A percentile compares a stretch with the other conserved stretches of the same genome.
These are phyloP conservation scores for Lutraria rhynchaena DNA, from an alignment of 1,140 invertebrate species.

Conservation along the genomic window DNA sequence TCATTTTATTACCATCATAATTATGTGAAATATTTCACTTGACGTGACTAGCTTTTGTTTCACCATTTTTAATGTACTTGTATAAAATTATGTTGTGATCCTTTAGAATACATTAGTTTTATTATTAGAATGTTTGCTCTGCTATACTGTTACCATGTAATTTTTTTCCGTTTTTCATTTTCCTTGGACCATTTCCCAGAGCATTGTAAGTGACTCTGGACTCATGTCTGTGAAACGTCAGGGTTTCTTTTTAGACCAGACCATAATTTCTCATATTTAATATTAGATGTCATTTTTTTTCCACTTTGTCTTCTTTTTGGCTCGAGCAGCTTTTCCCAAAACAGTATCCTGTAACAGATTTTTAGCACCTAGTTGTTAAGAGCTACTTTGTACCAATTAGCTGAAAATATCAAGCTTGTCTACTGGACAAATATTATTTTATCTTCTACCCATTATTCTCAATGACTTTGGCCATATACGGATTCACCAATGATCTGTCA, in stretches of 20 bases:
- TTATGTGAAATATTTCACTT: no score
- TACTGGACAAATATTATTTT: slow-evolving; percentile 22
- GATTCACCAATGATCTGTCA: slow-evolving; percentile 17
- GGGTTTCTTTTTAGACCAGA: background rate
- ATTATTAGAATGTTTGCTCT: no score
- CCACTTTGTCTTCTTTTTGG: background rate
- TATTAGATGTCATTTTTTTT: background rate
- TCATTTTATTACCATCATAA: no score
- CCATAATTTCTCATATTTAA: background rate
- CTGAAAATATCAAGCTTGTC: background rate
- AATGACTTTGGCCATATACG: slow-evolving; percentile 31
- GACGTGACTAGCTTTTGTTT: no score
- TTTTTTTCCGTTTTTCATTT: no score
- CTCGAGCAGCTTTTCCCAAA: background rate
- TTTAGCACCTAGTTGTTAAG: background rate
- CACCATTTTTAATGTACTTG: no score
- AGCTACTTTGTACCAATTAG: slow-evolving; percentile 33
- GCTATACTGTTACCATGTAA: no score
- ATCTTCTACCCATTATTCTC: slow-evolving; percentile 8
- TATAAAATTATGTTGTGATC: no score
- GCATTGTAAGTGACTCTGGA: no score
- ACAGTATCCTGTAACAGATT: background rate
- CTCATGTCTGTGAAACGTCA: no score
- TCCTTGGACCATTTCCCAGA: no score
- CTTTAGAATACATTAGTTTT: no score